Conservation (phyloP, 37 sponge, comb jelly and placozoan species). For the Halisarca cf. caerulea region DNA sequence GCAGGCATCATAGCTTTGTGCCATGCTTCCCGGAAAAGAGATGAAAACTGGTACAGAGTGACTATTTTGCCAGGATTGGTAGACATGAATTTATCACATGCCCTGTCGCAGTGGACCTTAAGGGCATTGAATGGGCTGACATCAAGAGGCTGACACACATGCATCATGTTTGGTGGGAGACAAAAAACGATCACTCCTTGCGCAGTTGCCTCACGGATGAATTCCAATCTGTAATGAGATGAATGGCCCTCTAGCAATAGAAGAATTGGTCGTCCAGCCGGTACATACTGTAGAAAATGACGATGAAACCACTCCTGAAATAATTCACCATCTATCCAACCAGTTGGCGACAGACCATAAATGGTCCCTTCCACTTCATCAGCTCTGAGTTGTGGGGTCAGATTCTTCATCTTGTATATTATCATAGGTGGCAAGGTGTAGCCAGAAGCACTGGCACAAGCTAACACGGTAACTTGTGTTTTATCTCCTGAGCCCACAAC, state of each 20-base stretch:
- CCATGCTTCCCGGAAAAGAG: conserved; percentile 28
- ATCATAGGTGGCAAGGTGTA: conserved; percentile 48
- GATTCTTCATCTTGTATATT: conserved; percentile 16
- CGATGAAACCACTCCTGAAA: conserved; percentile 39
- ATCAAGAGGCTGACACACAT: conserved; percentile 47
- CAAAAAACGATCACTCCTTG: conserved; percentile 36
- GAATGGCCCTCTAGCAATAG: conserved; percentile 50
- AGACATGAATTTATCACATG: conserved; percentile 33
- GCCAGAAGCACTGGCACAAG: conserved; percentile 57
- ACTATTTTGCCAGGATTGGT: conserved; percentile 37
- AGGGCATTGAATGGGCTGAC: conserved; percentile 29
- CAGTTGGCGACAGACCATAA: conserved; percentile 39
- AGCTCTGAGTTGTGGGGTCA: background rate
- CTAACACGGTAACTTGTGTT: conserved; percentile 45
- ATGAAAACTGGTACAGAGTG: background rate
- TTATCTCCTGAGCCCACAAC: conserved; percentile 38
- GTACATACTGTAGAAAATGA: conserved; percentile 42
- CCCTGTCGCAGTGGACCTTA: conserved; percentile 34
- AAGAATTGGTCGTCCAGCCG: conserved; percentile 15
- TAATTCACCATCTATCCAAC: conserved; percentile 37
- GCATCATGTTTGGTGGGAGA: conserved; percentile 41
- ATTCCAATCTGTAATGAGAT: conserved; percentile 31
- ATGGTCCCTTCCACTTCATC: conserved; percentile 48
- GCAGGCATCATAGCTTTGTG: conserved; percentile 15
- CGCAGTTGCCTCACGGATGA: conserved; percentile 27